Evolutionary conservation across 2,113 vertebrate genomes (phyloP), one percentile per base, ranked within the genome.

Genomic region (Nothoprocta pentlandii): DNA sequence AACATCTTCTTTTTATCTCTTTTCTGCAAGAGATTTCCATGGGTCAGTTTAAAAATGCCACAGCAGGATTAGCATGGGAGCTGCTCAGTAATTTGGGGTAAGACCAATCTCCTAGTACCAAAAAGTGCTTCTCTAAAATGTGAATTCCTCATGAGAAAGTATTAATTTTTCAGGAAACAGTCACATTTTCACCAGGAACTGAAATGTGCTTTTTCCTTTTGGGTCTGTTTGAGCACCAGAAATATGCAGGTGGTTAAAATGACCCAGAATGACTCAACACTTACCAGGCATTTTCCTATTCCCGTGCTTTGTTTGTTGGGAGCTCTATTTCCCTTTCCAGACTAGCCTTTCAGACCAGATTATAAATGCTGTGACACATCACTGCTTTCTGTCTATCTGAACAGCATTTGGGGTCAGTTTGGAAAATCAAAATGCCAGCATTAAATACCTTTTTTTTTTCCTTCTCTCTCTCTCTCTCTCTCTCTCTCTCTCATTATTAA

Each of bases 391-490:
- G 25, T 23, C 34, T 23, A 56, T 32, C 58, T 64, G 63, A 73
- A 77, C 64, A 83, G 46, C 51, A 46, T 30, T 49, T 67, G 36
- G 36, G n/a, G 30, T 59, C 77, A 30, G 2, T 53, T 34, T 10
- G n/a, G 16, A 81, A 81, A 47, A 47, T 4, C 74, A 83, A 85
- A 90, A 74, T 13, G 6, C 5, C 41, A 58, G 19, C 10, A 77
- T 5, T 1, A 76, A 66, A 26, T 32, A 6, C 4, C 19, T 14
- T 0, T 14, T 25, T 25, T 36, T 25, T 32, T 9, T 4, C 0
- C 1, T 6, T 46, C 16, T 46, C 44, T 16, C 44, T 47, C 47
- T 46, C 15, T 46, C 16, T 46, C 44, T 16, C 44, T 47, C 47
- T 22, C 47, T 22, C 47, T 49, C 49, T 49, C 49, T 22, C 20